Base-by-base conservation (phyloP, 2,797 vertebrate genomes). In the Eulemur albifrons region DNA sequence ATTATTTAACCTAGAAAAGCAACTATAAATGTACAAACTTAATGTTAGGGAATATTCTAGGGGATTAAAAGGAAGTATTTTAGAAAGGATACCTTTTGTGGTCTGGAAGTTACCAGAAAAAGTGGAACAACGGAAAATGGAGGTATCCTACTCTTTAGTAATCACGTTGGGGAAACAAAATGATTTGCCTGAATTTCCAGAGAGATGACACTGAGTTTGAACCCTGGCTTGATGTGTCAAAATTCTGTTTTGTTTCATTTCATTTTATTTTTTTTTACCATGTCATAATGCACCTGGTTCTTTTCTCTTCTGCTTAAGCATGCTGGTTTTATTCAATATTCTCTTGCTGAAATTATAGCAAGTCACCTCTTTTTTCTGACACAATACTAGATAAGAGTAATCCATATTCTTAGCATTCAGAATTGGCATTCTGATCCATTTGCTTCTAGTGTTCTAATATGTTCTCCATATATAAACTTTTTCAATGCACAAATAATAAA, bases 1-100 rank as follows among this genome's bases (percentile, higher is more conserved):
- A 96, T 59, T 88, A 95, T 7, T 61, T 90, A 96, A 94, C 4
- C 40, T 69, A 13, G 50, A 85, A 94, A 97, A 50, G 14, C 18
- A 79, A 81, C 38, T 48, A 13, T 45, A 88, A 54, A 43, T 21
- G 32, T 93, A 93, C 40, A 2, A 97, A n/a, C 13, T 35, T 89
- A 73, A 93, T 57, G 73, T 59, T 32, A 59, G 13, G 14, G 77
- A 85, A 38, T 17, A 20, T 38, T 79, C 32, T 65, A 83, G 35
- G 57, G 91, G 52, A 0, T 43, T 89, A 50, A 1, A 59, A 79
- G 6, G 63, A 83, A 94, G 76, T 73, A 14, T 67, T 97, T 95
- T 92, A 96, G n/a, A 90, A 73, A 32, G 76, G 17, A 48, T 94
- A 83, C n/a, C 1, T 72, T 32, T 73, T 35, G 43, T 52, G 91